Percentiles rank a stretch among this genome's conserved stretches.
phyloP scores from a whole-genome alignment of 2,797 vertebrate species.

The Sphaeramia orbicularis region DNA sequence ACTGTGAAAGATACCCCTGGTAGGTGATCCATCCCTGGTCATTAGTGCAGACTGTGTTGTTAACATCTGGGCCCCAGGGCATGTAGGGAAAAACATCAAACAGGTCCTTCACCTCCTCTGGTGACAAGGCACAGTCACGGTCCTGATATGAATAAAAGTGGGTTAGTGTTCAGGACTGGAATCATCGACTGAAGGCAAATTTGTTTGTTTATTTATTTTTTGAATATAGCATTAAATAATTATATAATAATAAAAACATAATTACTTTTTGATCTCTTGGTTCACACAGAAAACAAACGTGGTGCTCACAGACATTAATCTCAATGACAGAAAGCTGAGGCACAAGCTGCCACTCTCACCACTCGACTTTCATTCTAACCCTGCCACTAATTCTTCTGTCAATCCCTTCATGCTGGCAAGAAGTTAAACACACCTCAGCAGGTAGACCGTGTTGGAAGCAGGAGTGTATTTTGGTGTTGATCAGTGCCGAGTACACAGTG shows the following conservation, averaged over 20 bases:
- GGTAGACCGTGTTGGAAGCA: constrained; percentile 24
- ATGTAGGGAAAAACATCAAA: constrained; percentile 98
- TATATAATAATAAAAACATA: no score
- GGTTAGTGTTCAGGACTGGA: no score
- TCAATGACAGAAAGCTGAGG: constrained; percentile 29
- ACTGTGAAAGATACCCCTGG: constrained; percentile 98
- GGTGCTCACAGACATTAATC: constrained; percentile 27
- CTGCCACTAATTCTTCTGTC: constrained; percentile 45
- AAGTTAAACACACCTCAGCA: constrained; percentile 49
- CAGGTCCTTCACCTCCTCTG: constrained; percentile 96
- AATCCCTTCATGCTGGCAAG: constrained; percentile 50
- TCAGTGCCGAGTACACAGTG: not conserved
- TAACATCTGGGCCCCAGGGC: constrained; percentile 98
- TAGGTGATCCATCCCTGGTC: constrained; percentile 98
- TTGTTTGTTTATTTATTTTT: no score
- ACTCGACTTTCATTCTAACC: constrained; percentile 49
- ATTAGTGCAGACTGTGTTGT: constrained; percentile 96
- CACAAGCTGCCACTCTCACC: constrained; percentile 39
- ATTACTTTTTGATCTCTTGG: no score
- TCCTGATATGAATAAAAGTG: constrained; percentile 82
- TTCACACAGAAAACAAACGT: constrained; percentile 25
- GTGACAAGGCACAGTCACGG: constrained; percentile 95
- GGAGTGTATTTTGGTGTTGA: constrained; percentile 31
- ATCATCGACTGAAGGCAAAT: no score
- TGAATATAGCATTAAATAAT: no score